Evolutionary conservation across 2,113 vertebrate genomes (phyloP).

Genomic region (Myotis yumanensis): DNA sequence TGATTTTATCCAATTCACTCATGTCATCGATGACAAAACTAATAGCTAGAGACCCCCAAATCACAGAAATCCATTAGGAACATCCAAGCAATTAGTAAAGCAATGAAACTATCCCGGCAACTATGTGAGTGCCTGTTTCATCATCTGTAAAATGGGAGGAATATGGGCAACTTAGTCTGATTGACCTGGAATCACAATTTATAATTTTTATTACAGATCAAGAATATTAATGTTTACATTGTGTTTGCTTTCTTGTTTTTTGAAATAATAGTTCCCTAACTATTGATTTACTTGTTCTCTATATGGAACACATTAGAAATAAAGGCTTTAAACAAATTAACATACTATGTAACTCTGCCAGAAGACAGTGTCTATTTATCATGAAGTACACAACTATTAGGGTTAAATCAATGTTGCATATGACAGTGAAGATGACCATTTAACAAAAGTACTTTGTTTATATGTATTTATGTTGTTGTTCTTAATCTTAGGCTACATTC

Average conservation of each 20-base stretch:
- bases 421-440: not conserved
- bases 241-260: not conserved
- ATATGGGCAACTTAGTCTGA: not conserved
- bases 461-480: not conserved
- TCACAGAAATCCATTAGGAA: not conserved
- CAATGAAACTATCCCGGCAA: not conserved
- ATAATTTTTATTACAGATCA: not conserved
- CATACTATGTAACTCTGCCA: not conserved
- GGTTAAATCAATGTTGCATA: not conserved
- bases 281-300: not conserved
- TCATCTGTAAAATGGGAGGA: not conserved
- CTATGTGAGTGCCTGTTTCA: not conserved
- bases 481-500: not conserved
- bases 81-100: not conserved
- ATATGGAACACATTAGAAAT: not conserved
- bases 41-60: not conserved
- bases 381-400: not conserved
- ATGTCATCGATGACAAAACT: not conserved
- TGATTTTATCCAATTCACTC: not conserved
- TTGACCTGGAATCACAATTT: not conserved
- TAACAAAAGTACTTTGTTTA: not conserved
- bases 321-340: not conserved
- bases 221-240: not conserved
- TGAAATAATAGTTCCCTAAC: not conserved
- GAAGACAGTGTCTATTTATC: not conserved